phyloP scores from a whole-genome alignment of 1,140 invertebrate species.

The Diachasmimorpha longicaudata region DNA sequence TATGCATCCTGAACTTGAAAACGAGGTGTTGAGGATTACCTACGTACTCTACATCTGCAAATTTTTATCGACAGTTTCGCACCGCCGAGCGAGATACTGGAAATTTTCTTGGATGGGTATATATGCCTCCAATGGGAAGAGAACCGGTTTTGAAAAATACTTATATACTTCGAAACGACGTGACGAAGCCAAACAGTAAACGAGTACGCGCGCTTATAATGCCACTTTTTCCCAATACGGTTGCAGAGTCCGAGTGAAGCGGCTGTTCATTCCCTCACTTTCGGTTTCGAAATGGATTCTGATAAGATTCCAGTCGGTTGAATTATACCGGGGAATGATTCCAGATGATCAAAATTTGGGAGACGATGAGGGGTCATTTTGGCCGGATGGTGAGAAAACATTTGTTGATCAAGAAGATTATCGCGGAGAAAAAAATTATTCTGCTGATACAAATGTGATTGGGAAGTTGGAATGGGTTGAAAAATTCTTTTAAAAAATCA shows the following conservation, averaged over 20 bases:
- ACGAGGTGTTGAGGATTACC: not conserved
- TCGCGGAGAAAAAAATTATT: too few species aligned
- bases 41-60: conserved; percentile 21
- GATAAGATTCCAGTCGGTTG: not conserved
- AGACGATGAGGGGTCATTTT: too few species aligned
- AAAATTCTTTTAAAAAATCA: too few species aligned
- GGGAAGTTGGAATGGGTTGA: too few species aligned
- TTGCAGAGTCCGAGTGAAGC: not conserved
- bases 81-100: conserved; percentile 26
- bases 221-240: not conserved
- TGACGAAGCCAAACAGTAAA: conserved; percentile 9
- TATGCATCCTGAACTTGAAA: not conserved
- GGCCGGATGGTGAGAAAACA: too few species aligned
- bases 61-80: conserved; percentile 32
- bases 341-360: too few species aligned
- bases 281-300: conserved; percentile 11
- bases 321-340: not conserved
- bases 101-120: conserved; percentile 25
- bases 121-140: not conserved
- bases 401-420: too few species aligned
- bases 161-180: conserved; percentile 21
- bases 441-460: too few species aligned
- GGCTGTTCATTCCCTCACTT: conserved; percentile 19
- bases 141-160: conserved; percentile 24
- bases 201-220: conserved; percentile 1